Evolutionary conservation across 2,888 invertebrate genomes (phyloP).

Genomic region (Eugnorisma glareosa): DNA sequence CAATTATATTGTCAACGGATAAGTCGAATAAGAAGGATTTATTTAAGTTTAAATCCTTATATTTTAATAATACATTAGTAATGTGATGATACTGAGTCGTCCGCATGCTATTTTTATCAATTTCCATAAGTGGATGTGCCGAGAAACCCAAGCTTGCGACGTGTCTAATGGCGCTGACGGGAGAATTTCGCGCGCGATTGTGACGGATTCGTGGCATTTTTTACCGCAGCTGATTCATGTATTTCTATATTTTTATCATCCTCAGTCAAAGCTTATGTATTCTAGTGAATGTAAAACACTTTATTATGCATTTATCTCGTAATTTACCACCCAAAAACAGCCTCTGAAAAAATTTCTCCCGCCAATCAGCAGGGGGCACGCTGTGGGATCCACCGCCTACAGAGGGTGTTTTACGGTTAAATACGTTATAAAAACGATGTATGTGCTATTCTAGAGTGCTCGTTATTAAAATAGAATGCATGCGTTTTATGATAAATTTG

Average conservation of each 20-base stretch:
- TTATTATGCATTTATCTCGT: conserved; percentile 67
- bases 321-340: conserved; percentile 73
- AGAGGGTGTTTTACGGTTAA: conserved; percentile 70
- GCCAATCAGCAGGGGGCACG: conserved; percentile 90
- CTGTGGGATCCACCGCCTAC: conserved; percentile 77
- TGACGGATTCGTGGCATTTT: conserved; percentile 90
- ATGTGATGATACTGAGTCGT: conserved; percentile 75
- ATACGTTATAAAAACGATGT: conserved; percentile 66
- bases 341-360: conserved; percentile 84
- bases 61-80: conserved; percentile 71
- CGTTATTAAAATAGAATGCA: conserved; percentile 67
- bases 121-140: conserved; percentile 88
- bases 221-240: conserved; percentile 85
- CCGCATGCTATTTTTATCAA: conserved; percentile 87
- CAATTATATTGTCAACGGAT: conserved; percentile 83
- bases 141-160: conserved; percentile 89
- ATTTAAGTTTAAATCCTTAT: conserved; percentile 68
- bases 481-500: conserved; percentile 72
- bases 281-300: conserved; percentile 74
- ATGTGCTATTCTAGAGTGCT: conserved; percentile 63
- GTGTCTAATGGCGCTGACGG: conserved; percentile 91
- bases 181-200: conserved; percentile 90
- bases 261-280: conserved; percentile 73
- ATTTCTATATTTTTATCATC: conserved; percentile 74
- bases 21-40: conserved; percentile 69